These are phyloP conservation scores for Abscondita cerata DNA, from an alignment of 2,888 invertebrate genomes.

Conservation along the genomic window DNA sequence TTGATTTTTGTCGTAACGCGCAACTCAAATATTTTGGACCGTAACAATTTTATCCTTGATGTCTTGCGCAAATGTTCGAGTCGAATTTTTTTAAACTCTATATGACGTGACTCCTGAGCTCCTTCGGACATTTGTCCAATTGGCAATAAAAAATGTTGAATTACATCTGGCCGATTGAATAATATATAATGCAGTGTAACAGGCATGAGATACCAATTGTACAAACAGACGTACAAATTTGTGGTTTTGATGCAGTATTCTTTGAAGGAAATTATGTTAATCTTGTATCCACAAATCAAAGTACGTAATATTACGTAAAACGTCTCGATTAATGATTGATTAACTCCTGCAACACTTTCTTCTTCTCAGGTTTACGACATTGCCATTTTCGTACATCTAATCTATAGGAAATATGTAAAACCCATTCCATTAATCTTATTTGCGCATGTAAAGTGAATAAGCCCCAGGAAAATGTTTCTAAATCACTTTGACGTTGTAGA, in stretches of 20 bases:
- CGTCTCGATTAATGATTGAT: not conserved
- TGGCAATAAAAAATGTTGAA: not conserved
- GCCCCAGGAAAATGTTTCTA: too few relatives aligned
- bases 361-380: too few relatives aligned
- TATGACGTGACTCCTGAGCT: not conserved
- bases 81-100: conserved; percentile 1
- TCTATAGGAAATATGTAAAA: too few relatives aligned
- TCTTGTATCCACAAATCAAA: not conserved
- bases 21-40: too few relatives aligned
- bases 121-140: conserved; percentile 10
- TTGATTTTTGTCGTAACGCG: too few relatives aligned
- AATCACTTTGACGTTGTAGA: too few relatives aligned
- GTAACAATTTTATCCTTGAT: too few relatives aligned
- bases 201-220: conserved; percentile 14
- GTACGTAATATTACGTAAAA: not conserved
- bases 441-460: too few relatives aligned
- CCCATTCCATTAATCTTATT: too few relatives aligned
- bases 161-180: not conserved
- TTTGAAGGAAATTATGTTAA: not conserved
- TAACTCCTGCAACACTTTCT: conserved; percentile 2
- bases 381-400: too few relatives aligned
- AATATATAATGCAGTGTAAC: conserved; percentile 10
- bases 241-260: conserved; percentile 4
- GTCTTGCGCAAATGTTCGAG: too few relatives aligned
- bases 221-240: not conserved